Conservation (phyloP, 2,113 vertebrate genomes). For the Corynorhinus townsendii region DNA sequence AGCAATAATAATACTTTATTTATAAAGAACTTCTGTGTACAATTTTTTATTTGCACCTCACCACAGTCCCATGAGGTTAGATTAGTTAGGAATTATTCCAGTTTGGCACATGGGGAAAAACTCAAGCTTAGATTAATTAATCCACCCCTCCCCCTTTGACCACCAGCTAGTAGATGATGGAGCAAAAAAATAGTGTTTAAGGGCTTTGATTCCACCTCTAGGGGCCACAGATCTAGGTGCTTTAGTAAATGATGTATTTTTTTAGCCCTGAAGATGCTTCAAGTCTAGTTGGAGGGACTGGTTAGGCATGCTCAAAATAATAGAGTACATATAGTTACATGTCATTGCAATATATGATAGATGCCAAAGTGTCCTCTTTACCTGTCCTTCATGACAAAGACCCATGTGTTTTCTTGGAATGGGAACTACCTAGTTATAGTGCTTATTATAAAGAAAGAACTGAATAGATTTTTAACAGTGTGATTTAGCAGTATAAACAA, state of each 20-base stretch:
- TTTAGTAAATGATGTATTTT: conserved; percentile 22
- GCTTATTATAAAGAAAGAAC: not conserved
- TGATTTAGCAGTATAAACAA: not conserved
- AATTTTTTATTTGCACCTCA: not conserved
- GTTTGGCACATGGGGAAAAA: not conserved
- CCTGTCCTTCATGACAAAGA: not conserved
- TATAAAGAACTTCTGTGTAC: not conserved
- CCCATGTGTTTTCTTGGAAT: not conserved
- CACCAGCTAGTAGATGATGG: not conserved
- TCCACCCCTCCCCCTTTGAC: not conserved
- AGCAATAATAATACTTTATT: not conserved
- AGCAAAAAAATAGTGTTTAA: not conserved
- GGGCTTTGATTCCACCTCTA: not conserved
- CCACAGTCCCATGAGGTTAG: not conserved
- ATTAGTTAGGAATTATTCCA: conserved; percentile 7
- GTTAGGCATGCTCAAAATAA: not conserved
- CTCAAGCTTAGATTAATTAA: conserved; percentile 25
- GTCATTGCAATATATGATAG: not conserved
- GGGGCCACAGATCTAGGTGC: not conserved
- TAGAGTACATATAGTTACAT: not conserved
- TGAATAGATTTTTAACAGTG: not conserved
- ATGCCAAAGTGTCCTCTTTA: not conserved
- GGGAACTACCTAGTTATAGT: not conserved
- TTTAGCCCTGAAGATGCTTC: not conserved
- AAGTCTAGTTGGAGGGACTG: not conserved